A percentile compares a stretch with the other conserved stretches of the same genome.
These are phyloP conservation scores for Bradypus variegatus DNA, from an alignment of 2,797 vertebrate species.

Conservation along the genomic window DNA sequence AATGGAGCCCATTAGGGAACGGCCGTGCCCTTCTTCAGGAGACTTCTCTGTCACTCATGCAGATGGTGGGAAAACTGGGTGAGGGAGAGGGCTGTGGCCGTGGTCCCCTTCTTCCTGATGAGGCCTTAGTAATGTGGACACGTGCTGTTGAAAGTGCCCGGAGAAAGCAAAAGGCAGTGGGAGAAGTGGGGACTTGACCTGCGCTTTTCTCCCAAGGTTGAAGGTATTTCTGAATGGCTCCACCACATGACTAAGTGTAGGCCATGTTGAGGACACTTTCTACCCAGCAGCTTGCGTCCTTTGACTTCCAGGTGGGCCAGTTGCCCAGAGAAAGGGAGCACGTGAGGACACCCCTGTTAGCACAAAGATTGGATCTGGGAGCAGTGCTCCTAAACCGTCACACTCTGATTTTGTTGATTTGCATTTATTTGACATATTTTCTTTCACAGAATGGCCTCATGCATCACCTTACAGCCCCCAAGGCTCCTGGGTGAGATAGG, in stretches of 20 bases:
- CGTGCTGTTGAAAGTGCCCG: accelerated
- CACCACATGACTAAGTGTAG: accelerated
- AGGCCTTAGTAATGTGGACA: accelerated
- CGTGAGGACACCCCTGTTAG: background rate
- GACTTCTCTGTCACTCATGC: background rate
- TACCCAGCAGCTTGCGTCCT: background rate
- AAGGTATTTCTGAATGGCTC: background rate
- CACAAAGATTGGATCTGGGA: accelerated
- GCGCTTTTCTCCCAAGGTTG: background rate
- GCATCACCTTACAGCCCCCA: background rate
- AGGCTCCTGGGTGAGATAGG: background rate
- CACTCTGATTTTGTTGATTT: accelerated
- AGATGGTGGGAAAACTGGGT: background rate
- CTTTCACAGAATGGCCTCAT: background rate
- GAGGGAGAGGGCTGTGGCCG: no score
- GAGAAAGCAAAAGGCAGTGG: background rate
- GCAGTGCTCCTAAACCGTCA: accelerated
- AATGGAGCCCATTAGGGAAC: accelerated
- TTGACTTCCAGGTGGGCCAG: background rate
- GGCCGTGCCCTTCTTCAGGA: background rate
- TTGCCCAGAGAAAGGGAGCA: background rate
- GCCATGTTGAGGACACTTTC: background rate
- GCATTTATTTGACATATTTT: accelerated
- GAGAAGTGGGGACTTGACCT: accelerated
- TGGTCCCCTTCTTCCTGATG: background rate